Evolutionary conservation across 2,113 vertebrate genomes (phyloP).

Genomic region (Origma solitaria): DNA sequence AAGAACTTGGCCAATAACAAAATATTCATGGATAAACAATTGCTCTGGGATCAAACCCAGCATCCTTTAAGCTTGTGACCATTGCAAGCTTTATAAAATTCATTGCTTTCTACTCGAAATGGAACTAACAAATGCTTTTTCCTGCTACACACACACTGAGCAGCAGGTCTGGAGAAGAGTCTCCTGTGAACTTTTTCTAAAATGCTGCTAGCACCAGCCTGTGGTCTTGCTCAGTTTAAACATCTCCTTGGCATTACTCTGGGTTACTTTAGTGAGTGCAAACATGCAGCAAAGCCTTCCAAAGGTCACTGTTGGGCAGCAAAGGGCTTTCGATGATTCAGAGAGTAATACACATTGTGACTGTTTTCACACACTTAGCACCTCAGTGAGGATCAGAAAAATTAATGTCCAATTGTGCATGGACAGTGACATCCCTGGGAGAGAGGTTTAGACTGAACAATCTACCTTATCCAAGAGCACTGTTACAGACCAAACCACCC

Average conservation of each 20-base stretch:
- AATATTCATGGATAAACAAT: neutral
- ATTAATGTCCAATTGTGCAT: neutral
- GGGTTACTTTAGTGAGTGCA: neutral
- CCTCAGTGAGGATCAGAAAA: neutral
- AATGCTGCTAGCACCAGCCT: neutral
- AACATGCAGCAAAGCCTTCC: neutral
- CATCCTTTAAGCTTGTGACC: neutral
- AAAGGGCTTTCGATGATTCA: neutral
- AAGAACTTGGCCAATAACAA: neutral
- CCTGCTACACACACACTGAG: neutral
- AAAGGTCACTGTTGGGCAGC: neutral
- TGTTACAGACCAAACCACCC: neutral
- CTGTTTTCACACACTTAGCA: neutral
- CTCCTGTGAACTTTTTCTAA: neutral
- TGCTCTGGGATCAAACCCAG: neutral
- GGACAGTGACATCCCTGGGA: neutral
- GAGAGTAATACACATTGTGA: fast-evolving
- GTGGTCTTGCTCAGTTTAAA: neutral
- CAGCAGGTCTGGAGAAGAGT: neutral
- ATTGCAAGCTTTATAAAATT: neutral
- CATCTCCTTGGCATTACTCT: neutral
- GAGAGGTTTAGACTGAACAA: neutral
- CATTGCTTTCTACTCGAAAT: neutral
- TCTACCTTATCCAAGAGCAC: neutral
- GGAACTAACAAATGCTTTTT: neutral